Conservation (phyloP, 2,888 invertebrate species). For the Drosophila limbata region DNA sequence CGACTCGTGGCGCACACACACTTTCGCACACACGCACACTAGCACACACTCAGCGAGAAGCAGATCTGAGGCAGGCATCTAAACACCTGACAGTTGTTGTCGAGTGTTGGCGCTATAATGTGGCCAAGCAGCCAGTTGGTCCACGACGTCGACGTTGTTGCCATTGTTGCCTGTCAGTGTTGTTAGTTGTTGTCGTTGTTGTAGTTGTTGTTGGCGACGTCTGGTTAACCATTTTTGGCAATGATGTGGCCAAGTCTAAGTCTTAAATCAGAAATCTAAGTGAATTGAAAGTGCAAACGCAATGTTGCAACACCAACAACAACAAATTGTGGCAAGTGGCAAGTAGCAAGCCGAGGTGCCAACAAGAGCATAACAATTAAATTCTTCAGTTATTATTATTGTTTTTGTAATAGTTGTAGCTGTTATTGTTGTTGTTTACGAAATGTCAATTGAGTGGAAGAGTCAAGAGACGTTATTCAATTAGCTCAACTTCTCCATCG, state of each 20-base stretch:
- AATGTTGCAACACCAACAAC: conserved; percentile 46
- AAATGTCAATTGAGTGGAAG: conserved; percentile 49
- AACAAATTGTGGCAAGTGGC: conserved; percentile 25
- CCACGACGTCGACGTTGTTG: conserved; percentile 43
- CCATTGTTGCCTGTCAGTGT: conserved; percentile 47
- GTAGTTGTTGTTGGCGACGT: conserved; percentile 41
- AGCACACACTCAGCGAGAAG: conserved; percentile 4
- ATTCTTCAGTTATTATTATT: conserved; percentile 30
- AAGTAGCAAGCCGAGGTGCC: conserved; percentile 27
- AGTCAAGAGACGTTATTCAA: conserved; percentile 41
- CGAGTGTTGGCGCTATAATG: conserved; percentile 70
- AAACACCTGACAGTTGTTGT: conserved; percentile 77
- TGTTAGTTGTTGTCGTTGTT: conserved; percentile 37
- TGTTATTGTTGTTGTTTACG: conserved; percentile 22
- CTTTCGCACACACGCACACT: conserved; percentile 1
- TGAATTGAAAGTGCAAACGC: conserved; percentile 58
- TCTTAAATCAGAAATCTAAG: conserved; percentile 32
- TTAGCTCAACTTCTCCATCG: conserved; percentile 38
- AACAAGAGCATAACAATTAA: conserved; percentile 53
- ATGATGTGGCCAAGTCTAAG: conserved; percentile 48
- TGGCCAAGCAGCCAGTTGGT: conserved; percentile 49
- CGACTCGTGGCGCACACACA: conserved; percentile 66
- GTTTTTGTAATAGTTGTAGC: too few species aligned
- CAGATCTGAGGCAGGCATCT: conserved; percentile 57
- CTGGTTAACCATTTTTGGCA: conserved; percentile 75